phyloP scores from a whole-genome alignment of 2,113 vertebrate genomes.

The Mesoclemmys tuberculata region DNA sequence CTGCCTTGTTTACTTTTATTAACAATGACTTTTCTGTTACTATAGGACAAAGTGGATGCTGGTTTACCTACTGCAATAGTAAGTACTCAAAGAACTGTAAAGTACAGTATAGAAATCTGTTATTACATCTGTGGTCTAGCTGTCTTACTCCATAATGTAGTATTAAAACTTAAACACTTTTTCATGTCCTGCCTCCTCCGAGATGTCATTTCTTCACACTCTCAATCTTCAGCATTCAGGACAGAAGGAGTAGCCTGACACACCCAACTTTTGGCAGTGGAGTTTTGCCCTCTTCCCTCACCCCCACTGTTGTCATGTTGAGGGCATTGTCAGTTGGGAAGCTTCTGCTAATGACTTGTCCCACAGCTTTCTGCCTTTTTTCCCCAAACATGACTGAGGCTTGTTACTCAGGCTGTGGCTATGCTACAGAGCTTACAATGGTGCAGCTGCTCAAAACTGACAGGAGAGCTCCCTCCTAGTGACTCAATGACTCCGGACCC shows the following conservation, averaged over 20 bases:
- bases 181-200: not conserved
- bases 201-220: not conserved
- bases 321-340: rapidly evolving
- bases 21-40: conserved; percentile 5
- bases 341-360: not conserved
- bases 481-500: too few species aligned
- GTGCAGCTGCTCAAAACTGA: not conserved
- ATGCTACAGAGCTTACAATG: not conserved
- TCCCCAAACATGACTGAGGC: not conserved
- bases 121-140: not conserved
- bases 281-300: not conserved
- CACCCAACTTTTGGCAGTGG: not conserved
- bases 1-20: not conserved
- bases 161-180: not conserved
- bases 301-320: not conserved
- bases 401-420: not conserved
- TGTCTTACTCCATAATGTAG: not conserved
- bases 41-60: conserved; percentile 97
- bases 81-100: conserved; percentile 72
- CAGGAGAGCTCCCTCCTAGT: too few species aligned
- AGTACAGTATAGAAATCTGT: not conserved
- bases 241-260: not conserved
- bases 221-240: not conserved
- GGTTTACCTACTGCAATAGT: conserved; percentile 97
- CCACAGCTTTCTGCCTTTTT: not conserved